These are phyloP conservation scores for Stramonita haemastoma DNA, from an alignment of 2,888 invertebrate genomes.

Conservation along the genomic window DNA sequence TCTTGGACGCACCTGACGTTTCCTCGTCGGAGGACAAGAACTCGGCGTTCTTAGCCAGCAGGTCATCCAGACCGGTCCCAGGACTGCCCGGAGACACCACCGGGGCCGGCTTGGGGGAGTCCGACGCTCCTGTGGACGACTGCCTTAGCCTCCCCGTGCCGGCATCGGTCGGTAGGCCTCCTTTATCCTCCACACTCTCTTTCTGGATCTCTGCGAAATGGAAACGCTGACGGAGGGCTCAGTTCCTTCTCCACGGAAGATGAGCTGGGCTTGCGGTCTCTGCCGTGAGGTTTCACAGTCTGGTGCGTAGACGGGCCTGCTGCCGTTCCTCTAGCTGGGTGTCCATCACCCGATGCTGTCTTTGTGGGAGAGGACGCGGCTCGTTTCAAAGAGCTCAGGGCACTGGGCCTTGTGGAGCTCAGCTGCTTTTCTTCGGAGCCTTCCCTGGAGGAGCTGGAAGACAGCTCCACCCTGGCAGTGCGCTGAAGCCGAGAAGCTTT, in stretches of 20 bases:
- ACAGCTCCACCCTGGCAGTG: constrained; percentile 27
- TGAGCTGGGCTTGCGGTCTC: constrained; percentile 11
- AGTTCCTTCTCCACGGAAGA: constrained; percentile 6
- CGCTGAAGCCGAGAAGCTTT: constrained; percentile 17
- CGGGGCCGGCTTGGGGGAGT: not conserved
- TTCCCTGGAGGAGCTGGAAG: constrained; percentile 39
- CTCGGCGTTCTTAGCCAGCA: constrained; percentile 42
- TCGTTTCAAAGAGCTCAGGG: not conserved
- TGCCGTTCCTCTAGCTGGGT: not conserved
- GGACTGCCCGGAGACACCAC: not conserved
- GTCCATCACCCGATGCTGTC: not conserved
- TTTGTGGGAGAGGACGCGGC: constrained; percentile 13
- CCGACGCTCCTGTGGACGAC: not conserved
- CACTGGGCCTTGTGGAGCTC: not conserved
- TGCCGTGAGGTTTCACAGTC: not conserved
- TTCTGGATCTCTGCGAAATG: not conserved
- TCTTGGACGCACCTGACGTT: too few relatives aligned
- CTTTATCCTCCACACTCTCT: not conserved
- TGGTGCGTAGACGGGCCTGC: not conserved
- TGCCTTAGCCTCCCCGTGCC: not conserved
- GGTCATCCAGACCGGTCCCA: constrained; percentile 37
- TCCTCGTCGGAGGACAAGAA: constrained; percentile 41
- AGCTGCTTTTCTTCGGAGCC: constrained; percentile 37
- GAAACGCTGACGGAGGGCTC: not conserved
- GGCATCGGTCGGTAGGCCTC: not conserved